phyloP scores from a whole-genome alignment of 2,113 vertebrate species.

The Phaetusa simplex region DNA sequence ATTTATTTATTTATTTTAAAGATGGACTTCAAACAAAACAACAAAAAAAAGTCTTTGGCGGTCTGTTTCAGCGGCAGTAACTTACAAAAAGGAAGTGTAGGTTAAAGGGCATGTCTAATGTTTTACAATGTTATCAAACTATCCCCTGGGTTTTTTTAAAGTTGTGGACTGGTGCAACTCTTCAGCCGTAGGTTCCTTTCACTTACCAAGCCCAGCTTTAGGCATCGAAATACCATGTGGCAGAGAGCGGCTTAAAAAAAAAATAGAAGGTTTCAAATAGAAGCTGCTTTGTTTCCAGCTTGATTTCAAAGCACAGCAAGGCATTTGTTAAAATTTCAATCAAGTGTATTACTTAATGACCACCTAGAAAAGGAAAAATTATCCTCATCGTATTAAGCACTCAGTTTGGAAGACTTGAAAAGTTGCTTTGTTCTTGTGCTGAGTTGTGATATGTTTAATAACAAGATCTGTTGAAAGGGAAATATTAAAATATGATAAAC shows the following conservation, averaged over 20 bases:
- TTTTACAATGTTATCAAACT: neutral
- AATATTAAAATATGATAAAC: neutral
- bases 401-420: neutral
- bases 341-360: neutral
- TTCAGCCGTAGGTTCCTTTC: neutral
- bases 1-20: neutral
- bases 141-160: neutral
- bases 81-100: neutral
- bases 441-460: neutral
- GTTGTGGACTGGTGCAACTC: neutral
- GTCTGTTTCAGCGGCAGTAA: neutral
- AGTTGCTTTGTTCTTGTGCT: neutral
- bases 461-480: neutral
- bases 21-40: neutral
- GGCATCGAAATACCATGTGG: neutral
- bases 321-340: neutral
- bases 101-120: neutral
- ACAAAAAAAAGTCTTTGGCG: neutral
- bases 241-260: neutral
- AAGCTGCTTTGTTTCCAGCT: neutral
- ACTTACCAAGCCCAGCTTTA: neutral
- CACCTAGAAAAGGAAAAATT: neutral
- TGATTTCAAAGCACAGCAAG: neutral
- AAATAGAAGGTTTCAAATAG: neutral
- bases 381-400: neutral